phyloP scores from a whole-genome alignment of 2,888 invertebrate species.

The Lithophane semibrunnea region DNA sequence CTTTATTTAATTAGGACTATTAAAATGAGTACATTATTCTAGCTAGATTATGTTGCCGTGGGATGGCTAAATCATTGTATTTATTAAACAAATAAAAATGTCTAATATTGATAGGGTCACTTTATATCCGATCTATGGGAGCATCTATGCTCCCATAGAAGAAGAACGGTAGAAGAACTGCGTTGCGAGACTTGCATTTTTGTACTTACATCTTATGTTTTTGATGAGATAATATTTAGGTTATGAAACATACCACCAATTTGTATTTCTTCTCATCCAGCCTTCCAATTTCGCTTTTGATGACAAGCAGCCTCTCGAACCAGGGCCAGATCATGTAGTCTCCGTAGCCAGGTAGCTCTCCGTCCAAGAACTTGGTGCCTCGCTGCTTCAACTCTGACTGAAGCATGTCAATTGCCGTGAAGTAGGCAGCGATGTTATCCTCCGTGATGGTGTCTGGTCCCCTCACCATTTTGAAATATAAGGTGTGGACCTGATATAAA shows the following conservation, averaged over 20 bases:
- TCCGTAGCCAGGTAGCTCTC: conserved; percentile 93
- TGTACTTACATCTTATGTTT: too few relatives aligned
- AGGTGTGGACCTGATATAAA: conserved; percentile 73
- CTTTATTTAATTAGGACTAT: too few relatives aligned
- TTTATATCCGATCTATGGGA: too few relatives aligned
- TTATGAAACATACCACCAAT: conserved; percentile 76
- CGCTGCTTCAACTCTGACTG: conserved; percentile 92
- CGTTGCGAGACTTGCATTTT: too few relatives aligned
- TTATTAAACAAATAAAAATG: too few relatives aligned
- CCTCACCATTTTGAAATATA: conserved; percentile 74
- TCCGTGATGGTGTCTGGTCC: conserved; percentile 76
- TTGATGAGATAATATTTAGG: neutral
- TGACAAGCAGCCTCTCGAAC: conserved; percentile 92
- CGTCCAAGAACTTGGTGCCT: conserved; percentile 91
- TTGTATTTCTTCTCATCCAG: conserved; percentile 90
- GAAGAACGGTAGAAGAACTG: too few relatives aligned
- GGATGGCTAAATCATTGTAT: too few relatives aligned
- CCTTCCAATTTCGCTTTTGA: conserved; percentile 85
- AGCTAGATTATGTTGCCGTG: too few relatives aligned
- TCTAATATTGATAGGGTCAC: too few relatives aligned
- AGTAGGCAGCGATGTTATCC: conserved; percentile 70
- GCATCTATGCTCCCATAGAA: too few relatives aligned
- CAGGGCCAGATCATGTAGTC: conserved; percentile 97
- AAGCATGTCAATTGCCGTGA: conserved; percentile 89
- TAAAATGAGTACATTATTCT: too few relatives aligned